Evolutionary conservation across 2,113 vertebrate species (phyloP).

Genomic region (Microtus oregoni): DNA sequence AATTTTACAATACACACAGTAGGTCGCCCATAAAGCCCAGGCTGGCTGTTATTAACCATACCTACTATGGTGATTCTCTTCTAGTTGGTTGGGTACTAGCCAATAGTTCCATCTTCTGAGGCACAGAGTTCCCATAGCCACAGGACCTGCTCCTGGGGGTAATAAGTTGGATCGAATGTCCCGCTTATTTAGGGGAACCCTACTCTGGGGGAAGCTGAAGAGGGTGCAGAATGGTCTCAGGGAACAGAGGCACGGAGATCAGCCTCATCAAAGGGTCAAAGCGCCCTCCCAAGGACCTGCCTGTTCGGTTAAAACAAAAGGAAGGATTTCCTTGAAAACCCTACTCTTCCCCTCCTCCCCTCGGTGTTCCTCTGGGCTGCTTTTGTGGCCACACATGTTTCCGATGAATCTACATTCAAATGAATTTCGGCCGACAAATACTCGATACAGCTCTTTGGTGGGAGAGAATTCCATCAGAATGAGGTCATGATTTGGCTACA

Average conservation of each 20-base stretch:
- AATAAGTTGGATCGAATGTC: background rate
- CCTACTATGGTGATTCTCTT: too few relatives aligned
- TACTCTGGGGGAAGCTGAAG: conserved; percentile 44
- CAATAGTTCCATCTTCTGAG: background rate
- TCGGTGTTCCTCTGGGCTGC: conserved; percentile 80
- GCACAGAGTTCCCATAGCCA: background rate
- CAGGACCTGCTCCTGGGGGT: background rate
- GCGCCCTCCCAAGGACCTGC: conserved; percentile 81
- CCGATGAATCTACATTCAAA: conserved; percentile 91
- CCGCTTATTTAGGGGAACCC: rapidly evolving
- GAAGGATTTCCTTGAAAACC: conserved; percentile 83
- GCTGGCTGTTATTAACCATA: too few relatives aligned
- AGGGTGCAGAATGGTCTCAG: conserved; percentile 79
- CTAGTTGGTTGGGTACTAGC: too few relatives aligned
- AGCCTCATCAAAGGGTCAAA: conserved; percentile 80
- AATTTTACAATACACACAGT: too few relatives aligned
- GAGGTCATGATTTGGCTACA: conserved; percentile 89
- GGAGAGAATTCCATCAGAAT: conserved; percentile 88
- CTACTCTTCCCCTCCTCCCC: conserved; percentile 80
- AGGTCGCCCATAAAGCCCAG: too few relatives aligned
- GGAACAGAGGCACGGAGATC: conserved; percentile 77
- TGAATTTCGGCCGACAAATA: conserved; percentile 93
- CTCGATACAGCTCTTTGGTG: conserved; percentile 90
- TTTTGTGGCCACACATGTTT: conserved; percentile 91
- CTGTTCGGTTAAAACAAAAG: conserved; percentile 82